Evolutionary conservation across 2,113 vertebrate species (phyloP), one percentile per base, ranked within the genome.

Genomic region (Marmota monax): DNA sequence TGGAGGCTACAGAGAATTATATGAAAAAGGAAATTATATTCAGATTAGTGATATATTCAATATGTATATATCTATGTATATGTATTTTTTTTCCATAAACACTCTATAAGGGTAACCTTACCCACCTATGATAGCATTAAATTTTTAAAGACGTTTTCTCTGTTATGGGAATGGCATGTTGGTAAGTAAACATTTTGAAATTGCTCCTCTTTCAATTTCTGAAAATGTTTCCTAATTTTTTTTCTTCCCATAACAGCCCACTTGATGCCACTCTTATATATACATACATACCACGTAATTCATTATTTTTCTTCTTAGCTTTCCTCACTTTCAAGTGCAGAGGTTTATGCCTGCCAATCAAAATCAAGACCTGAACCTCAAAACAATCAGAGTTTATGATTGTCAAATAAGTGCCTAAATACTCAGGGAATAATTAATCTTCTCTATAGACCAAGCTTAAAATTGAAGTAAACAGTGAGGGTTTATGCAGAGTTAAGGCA

Each of bases 11-110:
- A 12, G 8, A 82, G 88, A 94, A 18, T 84, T 74, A 56, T 90
- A 63, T 58, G 13, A 58, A 58, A 80, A 88, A 84, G 1, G 3
- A 91, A 92, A 45, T 18, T 29, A 39, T 67, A 80, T 88, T 93
- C 25, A 78, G 4, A n/a, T 86, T 93, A 93, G 29, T 88, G 34
- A 94, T 70, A 93, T 91, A 88, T 80, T 72, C 1, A 93, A 53
- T 90, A 86, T 58, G 56, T 58, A 22, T 58, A 58, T 58, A 22
- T 58, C 56, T 22, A 7, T 22, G 56, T 58, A 22, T 22, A 58
- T 22, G 56, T 58, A 34, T 23, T 61, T 61, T 94, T 94, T 94
- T 69, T 48, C 9, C 23, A 74, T 58, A 56, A 9, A 63, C 5
- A 93, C 5, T 73, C 16, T 23, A 5, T 79, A 73, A 10, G 37